phyloP scores from a whole-genome alignment of 92 coral and sea anemone genomes.

The Paragorgia papillata region DNA sequence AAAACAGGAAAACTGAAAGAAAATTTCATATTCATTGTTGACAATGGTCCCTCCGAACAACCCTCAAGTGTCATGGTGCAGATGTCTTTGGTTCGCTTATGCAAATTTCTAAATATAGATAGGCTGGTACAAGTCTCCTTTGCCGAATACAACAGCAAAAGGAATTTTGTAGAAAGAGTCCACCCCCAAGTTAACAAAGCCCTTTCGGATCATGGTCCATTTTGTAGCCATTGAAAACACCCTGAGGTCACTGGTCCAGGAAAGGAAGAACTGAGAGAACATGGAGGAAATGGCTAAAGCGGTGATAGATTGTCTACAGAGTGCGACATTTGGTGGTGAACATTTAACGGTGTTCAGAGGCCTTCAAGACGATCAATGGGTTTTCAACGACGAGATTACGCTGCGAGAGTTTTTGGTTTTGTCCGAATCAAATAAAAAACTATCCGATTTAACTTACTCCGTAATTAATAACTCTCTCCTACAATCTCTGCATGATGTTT shows the following conservation, averaged over 20 bases:
- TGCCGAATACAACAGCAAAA: constrained; percentile 67
- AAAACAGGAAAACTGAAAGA: constrained; percentile 53
- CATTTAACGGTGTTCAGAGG: too few species aligned
- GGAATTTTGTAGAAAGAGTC: constrained; percentile 67
- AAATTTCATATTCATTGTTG: too few species aligned
- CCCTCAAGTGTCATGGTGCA: constrained; percentile 59
- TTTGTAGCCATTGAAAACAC: constrained; percentile 51
- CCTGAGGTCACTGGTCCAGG: constrained; percentile 53
- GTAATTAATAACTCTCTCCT: too few species aligned
- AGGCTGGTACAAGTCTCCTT: constrained; percentile 58
- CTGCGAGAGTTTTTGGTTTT: too few species aligned
- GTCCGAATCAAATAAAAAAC: too few species aligned
- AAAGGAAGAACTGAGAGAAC: constrained; percentile 53
- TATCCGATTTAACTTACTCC: too few species aligned
- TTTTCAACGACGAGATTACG: too few species aligned
- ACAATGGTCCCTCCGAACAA: constrained; percentile 63
- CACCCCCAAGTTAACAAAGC: constrained; percentile 62
- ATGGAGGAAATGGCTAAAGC: constrained; percentile 56
- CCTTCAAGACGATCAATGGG: too few species aligned
- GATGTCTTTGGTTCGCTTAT: constrained; percentile 49
- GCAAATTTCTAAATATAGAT: constrained; percentile 47
- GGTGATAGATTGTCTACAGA: too few species aligned
- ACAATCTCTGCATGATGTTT: constrained; percentile 36
- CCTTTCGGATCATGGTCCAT: constrained; percentile 60
- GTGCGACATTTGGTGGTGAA: too few species aligned